Evolutionary conservation across 2,888 invertebrate genomes (phyloP), one percentile per base, ranked within the genome.

Genomic region (Spatulosminthurus flaviceps): DNA sequence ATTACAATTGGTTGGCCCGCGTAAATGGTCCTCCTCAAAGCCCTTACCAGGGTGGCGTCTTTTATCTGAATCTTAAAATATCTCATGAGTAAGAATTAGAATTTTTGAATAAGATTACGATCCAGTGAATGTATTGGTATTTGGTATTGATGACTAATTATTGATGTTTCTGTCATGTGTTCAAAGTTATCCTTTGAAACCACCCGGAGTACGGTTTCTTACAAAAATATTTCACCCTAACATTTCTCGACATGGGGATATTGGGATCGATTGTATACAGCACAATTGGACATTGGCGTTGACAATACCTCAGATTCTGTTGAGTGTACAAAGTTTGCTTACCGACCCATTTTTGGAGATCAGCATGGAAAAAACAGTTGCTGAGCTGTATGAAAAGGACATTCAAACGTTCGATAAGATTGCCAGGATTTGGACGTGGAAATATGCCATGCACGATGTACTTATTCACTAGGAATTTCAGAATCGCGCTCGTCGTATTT

Each of bases 211-310:
- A 0, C 90, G 96, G 24, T 97, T 97, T 89, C 90, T 97, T 81
- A 97, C 97, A 0, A 95, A 94, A 88, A 94, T 97, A 85, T 91
- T 96, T 86, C 97, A 97, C 89, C 97, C 97, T 7, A 97, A 97
- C 89, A 94, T 97, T 78, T 96, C 95, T 1, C 91, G 96, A 0
- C 97, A 97, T 88, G 97, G 97, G 1, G 96, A 97, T 88, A 95
- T 97, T 72, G 97, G 97, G 80, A 93, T 97, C 83, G 97, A 97
- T 89, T 95, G 95, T 13, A 95, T 97, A 85, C 94, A 95, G 86
- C 95, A 96, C 89, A 97, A 97, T 89, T 97, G 97, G 97, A 95
- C 95, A n/a, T 89, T 96, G 81, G 96, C 96, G 0, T 89, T 97
- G 82, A 96, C 96, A 64, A 93, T 97, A 86, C 93, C 94, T 84